phyloP scores from a whole-genome alignment of 2,113 vertebrate genomes.

The Lanius collurio region DNA sequence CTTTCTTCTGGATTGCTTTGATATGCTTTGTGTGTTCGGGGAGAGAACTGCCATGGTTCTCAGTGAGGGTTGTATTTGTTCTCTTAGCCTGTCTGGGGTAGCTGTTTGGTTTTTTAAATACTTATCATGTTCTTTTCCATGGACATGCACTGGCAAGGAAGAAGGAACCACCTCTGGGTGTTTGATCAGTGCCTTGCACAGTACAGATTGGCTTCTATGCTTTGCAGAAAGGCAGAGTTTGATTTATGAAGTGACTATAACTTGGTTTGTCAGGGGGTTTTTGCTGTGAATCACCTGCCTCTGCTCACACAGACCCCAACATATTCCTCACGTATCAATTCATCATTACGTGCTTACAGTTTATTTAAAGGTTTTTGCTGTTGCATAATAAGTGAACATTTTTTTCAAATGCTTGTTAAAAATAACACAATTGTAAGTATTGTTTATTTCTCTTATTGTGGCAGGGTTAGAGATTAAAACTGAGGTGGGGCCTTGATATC shows the following conservation, averaged over 20 bases:
- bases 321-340: not conserved
- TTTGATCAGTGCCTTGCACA: not conserved
- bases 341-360: not conserved
- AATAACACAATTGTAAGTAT: not conserved
- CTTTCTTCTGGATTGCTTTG: not conserved
- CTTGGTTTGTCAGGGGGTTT: not conserved
- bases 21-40: not conserved
- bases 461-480: not conserved
- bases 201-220: not conserved
- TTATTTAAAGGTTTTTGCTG: not conserved
- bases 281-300: not conserved
- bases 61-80: not conserved
- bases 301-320: not conserved
- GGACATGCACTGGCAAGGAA: not conserved
- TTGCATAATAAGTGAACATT: not conserved
- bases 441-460: not conserved
- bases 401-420: not conserved
- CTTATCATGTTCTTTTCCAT: accelerated
- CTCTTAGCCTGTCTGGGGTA: not conserved
- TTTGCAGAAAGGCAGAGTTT: not conserved
- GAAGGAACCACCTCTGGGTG: not conserved
- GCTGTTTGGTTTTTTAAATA: not conserved
- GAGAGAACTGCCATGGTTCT: not conserved
- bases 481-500: not conserved
- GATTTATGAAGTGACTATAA: not conserved